These are phyloP conservation scores for Drosophila macrothrix DNA, from an alignment of 2,888 invertebrate species.

Conservation along the genomic window DNA sequence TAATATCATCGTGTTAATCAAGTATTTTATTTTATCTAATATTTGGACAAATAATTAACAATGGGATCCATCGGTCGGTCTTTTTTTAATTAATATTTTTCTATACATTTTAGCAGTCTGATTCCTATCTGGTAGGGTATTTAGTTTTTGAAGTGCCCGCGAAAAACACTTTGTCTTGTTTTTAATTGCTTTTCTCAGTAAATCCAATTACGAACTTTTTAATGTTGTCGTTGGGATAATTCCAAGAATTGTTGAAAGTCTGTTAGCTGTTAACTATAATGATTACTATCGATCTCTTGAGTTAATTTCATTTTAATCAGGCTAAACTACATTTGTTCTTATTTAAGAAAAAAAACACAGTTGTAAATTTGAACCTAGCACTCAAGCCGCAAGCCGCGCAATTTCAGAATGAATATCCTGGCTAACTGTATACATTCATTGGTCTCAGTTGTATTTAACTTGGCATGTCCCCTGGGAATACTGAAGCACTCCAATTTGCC, in stretches of 20 bases:
- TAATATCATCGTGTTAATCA: neutral
- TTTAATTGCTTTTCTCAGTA: neutral
- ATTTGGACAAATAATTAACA: neutral
- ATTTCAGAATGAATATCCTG: neutral
- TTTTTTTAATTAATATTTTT: neutral
- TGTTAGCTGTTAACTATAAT: neutral
- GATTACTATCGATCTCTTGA: neutral
- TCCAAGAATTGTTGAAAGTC: neutral
- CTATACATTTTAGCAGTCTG: neutral
- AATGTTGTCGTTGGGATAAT: neutral
- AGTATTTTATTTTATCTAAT: neutral
- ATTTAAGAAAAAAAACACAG: neutral
- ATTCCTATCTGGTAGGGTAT: neutral
- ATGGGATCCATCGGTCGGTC: neutral
- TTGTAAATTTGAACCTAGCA: rapidly evolving
- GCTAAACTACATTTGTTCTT: neutral
- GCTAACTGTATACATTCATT: neutral
- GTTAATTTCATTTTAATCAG: neutral
- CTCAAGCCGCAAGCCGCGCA: neutral
- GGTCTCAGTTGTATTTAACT: neutral
- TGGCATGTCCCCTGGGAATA: neutral
- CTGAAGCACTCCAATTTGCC: constrained; percentile 28
- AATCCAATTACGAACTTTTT: neutral
- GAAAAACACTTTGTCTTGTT: neutral
- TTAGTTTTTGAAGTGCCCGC: neutral